A percentile compares a stretch with the other conserved stretches of the same genome.
phyloP scores from a whole-genome alignment of 2,888 invertebrate species.

The Orchesella flavescens region DNA sequence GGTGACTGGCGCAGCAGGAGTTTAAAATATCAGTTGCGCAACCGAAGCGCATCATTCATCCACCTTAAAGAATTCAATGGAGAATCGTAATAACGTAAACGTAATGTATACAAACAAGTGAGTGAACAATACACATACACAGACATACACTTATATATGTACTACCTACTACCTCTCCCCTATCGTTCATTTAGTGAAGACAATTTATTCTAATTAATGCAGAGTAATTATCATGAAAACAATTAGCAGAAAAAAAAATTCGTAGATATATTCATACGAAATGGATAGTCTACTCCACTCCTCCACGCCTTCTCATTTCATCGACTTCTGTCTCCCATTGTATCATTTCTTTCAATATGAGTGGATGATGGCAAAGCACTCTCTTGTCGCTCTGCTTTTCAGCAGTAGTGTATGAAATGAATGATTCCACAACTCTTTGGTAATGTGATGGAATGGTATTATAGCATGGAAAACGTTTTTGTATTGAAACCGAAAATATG shows the following conservation, averaged over 20 bases:
- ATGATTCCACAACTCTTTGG: conserved; percentile 28
- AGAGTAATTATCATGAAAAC: conserved; percentile 67
- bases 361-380: background rate
- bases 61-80: conserved; percentile 24
- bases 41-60: conserved; percentile 60
- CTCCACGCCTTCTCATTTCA: conserved; percentile 60
- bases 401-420: conserved; percentile 26
- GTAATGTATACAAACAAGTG: background rate
- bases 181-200: conserved; percentile 38
- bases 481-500: background rate
- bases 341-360: background rate
- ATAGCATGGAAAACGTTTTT: background rate
- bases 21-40: conserved; percentile 64
- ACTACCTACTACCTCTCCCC: conserved; percentile 1
- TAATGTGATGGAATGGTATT: conserved; percentile 35
- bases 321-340: conserved; percentile 40
- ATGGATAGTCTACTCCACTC: conserved; percentile 55
- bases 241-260: conserved; percentile 56
- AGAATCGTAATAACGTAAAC: background rate
- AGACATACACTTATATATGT: too few relatives aligned
- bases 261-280: conserved; percentile 32
- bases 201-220: conserved; percentile 67
- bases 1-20: conserved; percentile 60
- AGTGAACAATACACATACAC: background rate
- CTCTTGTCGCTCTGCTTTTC: background rate